Evolutionary conservation across 2,113 vertebrate genomes (phyloP).

Genomic region (Odocoileus hemionus): DNA sequence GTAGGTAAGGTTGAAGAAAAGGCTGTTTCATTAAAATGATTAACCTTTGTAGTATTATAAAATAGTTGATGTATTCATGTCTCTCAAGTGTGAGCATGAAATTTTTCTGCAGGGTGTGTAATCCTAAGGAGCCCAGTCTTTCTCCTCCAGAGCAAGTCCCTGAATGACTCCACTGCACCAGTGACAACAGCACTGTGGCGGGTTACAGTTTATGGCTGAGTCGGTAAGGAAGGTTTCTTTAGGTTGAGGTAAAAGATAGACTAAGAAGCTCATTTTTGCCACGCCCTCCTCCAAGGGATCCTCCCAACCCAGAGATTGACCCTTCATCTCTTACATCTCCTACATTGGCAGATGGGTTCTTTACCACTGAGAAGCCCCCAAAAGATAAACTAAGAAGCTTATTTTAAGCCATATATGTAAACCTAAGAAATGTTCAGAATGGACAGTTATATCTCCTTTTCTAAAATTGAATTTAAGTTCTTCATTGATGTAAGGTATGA

Average conservation of each 20-base stretch:
- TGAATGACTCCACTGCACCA: background rate
- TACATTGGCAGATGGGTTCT: background rate
- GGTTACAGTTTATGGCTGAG: background rate
- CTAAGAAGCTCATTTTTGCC: background rate
- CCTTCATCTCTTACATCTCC: background rate
- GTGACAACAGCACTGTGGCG: too few species aligned
- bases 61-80: background rate
- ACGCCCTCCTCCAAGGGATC: background rate
- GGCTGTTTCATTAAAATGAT: background rate
- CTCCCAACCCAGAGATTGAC: background rate
- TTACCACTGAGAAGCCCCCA: background rate
- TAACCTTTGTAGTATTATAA: background rate
- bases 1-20: background rate
- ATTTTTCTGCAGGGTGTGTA: background rate
- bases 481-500: background rate
- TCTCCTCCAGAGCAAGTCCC: background rate
- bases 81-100: background rate
- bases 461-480: background rate
- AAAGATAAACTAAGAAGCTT: background rate
- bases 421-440: background rate
- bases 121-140: background rate
- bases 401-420: background rate
- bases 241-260: background rate
- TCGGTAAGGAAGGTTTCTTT: background rate
- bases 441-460: background rate